Conservation (phyloP, 2,797 vertebrate genomes). For the Tympanoctomys barrerae region DNA sequence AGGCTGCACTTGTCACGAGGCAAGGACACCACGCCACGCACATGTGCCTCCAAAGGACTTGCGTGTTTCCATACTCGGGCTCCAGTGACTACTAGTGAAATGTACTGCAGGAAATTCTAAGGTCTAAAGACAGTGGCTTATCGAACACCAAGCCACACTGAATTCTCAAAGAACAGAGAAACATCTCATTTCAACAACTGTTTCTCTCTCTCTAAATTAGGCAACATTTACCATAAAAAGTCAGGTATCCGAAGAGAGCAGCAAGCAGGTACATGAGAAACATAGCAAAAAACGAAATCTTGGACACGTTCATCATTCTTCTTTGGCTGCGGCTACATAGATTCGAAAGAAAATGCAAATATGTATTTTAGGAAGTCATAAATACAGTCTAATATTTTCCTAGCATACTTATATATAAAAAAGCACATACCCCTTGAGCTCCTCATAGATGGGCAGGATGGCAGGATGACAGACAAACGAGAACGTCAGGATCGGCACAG, state of each 20-base stretch:
- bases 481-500: slow-evolving; percentile 97
- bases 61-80: not conserved
- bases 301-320: slow-evolving; percentile 98
- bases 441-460: slow-evolving; percentile 98
- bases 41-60: not conserved
- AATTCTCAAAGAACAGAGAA: not conserved
- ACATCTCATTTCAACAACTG: not conserved
- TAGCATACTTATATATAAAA: not conserved
- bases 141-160: not conserved
- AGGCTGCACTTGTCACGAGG: not conserved
- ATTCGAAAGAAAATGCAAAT: slow-evolving; percentile 61
- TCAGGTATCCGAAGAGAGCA: slow-evolving; percentile 98
- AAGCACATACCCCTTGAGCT: slow-evolving; percentile 94
- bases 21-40: not conserved
- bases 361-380: slow-evolving; percentile 51
- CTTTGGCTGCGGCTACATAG: slow-evolving; percentile 93
- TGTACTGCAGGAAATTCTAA: not conserved
- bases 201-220: not conserved
- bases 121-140: slow-evolving; percentile 6
- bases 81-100: slow-evolving; percentile 20
- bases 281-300: slow-evolving; percentile 98
- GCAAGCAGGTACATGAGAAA: slow-evolving; percentile 98
- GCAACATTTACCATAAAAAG: slow-evolving; percentile 94
- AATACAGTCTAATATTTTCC: not conserved
- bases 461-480: slow-evolving; percentile 99